Conservation (phyloP, 2,888 invertebrate species). For the Hydroisotoma schaefferi region DNA sequence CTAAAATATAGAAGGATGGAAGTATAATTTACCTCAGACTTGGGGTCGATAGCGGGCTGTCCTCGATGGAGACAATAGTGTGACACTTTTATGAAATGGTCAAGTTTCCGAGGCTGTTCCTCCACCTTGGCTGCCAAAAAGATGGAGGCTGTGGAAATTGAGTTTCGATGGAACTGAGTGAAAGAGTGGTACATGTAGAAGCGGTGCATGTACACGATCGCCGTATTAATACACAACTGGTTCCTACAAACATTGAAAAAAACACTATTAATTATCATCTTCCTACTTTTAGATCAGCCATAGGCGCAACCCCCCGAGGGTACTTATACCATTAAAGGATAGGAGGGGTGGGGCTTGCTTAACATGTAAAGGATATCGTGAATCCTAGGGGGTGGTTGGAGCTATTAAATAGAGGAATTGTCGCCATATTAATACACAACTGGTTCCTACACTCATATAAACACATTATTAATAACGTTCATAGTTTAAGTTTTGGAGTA, state of each 20-base stretch:
- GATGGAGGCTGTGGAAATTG: constrained; percentile 88
- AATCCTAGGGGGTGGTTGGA: no score
- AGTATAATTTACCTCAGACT: constrained; percentile 63
- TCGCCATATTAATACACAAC: constrained; percentile 96
- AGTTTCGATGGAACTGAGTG: constrained; percentile 88
- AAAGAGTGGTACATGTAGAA: constrained; percentile 99
- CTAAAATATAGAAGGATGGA: neutral
- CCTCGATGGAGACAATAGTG: constrained; percentile 76
- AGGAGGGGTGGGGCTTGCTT: no score
- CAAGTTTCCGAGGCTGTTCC: constrained; percentile 95
- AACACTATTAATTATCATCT: no score
- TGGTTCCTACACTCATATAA: constrained; percentile 65
- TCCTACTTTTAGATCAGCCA: no score
- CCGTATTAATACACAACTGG: constrained; percentile 96
- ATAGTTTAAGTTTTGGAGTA: no score
- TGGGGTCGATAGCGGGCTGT: constrained; percentile 61
- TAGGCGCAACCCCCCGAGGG: no score
- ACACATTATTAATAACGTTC: no score
- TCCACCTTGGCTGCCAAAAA: constrained; percentile 98
- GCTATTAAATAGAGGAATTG: no score
- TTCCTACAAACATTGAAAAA: constrained; percentile 58
- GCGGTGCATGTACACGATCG: constrained; percentile 98
- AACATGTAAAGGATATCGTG: no score
- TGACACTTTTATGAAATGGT: constrained; percentile 92
- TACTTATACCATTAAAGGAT: no score